Evolutionary conservation across 2,797 vertebrate species (phyloP).

Genomic region (Sciurus vulgaris): DNA sequence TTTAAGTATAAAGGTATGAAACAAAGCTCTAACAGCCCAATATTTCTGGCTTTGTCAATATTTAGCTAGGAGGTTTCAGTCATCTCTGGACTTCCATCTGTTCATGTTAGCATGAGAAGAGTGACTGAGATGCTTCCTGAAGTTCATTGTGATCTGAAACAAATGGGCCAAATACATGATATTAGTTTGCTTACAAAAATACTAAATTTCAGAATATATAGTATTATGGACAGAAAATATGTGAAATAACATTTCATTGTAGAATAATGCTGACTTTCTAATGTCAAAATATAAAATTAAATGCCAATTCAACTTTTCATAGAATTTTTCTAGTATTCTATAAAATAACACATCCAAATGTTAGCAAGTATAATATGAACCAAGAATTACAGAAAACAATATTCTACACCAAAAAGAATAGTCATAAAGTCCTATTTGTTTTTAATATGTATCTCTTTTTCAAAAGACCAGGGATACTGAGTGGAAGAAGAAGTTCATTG

Average conservation of each 20-base stretch:
- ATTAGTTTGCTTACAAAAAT: background rate
- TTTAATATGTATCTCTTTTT: conserved; percentile 58
- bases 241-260: background rate
- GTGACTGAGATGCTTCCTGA: background rate
- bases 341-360: conserved; percentile 33
- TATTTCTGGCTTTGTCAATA: background rate
- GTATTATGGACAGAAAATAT: background rate
- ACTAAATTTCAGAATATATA: background rate
- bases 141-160: background rate
- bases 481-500: conserved; percentile 61
- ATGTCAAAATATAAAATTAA: conserved; percentile 49
- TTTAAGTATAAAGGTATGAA: background rate
- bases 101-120: background rate
- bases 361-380: background rate
- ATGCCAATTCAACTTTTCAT: background rate
- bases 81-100: background rate
- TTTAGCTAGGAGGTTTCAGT: background rate
- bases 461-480: conserved; percentile 69
- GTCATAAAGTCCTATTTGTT: background rate
- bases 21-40: background rate
- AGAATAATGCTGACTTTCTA: background rate
- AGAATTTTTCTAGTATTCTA: background rate
- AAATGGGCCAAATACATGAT: background rate
- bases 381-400: background rate
- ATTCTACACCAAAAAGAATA: background rate